Percentiles rank a stretch among this genome's conserved stretches.
Evolutionary conservation across 2,797 vertebrate species (phyloP).

Genomic region (Anomalospiza imberbis): DNA sequence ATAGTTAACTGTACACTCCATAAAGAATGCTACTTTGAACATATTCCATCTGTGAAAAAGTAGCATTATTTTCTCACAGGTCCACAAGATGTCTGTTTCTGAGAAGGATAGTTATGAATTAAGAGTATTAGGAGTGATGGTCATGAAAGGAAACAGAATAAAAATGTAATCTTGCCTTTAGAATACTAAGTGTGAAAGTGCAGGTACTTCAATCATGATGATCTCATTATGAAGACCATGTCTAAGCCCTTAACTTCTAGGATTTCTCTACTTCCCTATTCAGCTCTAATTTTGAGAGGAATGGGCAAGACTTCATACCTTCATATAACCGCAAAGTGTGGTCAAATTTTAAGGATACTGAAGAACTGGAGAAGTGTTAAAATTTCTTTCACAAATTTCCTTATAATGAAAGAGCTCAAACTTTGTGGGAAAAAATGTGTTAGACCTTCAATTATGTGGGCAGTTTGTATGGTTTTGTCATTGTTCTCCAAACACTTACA

Average conservation of each 20-base stretch:
- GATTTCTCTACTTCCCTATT: not conserved
- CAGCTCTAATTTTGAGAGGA: not conserved
- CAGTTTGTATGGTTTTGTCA: not conserved
- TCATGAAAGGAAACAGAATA: not conserved
- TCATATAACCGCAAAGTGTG: not conserved
- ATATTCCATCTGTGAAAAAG: not conserved
- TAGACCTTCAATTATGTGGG: not conserved
- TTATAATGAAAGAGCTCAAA: not conserved
- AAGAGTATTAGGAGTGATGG: not conserved
- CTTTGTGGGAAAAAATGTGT: not conserved
- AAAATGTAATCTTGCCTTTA: not conserved
- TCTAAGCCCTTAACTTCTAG: not conserved
- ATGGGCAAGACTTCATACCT: not conserved
- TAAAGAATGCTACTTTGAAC: not conserved
- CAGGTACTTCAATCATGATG: not conserved
- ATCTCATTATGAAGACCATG: not conserved
- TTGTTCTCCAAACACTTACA: not conserved
- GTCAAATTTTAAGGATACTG: not conserved
- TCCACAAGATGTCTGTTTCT: not conserved
- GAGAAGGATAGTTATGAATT: not conserved
- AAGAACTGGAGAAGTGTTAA: not conserved
- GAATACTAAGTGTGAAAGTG: not conserved
- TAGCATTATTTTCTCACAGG: not conserved
- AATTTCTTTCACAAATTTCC: not conserved
- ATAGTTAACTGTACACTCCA: not conserved